phyloP scores from a whole-genome alignment of 2,888 invertebrate genomes.

The Cyclophora albipunctata region DNA sequence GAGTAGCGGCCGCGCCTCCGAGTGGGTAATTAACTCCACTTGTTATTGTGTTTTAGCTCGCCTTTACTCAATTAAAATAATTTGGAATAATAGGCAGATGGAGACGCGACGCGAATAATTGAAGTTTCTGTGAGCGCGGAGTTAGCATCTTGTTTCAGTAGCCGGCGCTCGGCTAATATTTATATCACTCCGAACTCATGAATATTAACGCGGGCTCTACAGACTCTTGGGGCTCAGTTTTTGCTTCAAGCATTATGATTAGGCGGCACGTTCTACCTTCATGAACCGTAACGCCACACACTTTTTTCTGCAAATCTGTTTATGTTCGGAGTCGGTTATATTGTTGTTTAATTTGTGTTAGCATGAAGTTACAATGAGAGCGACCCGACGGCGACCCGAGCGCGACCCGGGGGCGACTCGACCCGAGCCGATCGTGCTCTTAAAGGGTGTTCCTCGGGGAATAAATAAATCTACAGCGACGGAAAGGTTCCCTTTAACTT shows the following conservation, averaged over 20 bases:
- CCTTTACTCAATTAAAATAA: constrained; percentile 70
- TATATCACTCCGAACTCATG: constrained; percentile 57
- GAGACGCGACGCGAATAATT: constrained; percentile 60
- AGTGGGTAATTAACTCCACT: constrained; percentile 53
- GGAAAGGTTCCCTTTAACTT: constrained; percentile 19
- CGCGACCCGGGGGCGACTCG: constrained; percentile 44
- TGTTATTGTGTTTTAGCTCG: constrained; percentile 57
- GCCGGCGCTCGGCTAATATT: constrained; percentile 52
- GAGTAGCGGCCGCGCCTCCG: constrained; percentile 37
- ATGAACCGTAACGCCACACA: no score
- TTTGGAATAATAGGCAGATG: constrained; percentile 61
- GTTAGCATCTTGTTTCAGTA: constrained; percentile 70
- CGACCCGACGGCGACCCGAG: constrained; percentile 46
- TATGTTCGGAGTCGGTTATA: constrained; percentile 12
- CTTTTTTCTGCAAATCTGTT: not conserved
- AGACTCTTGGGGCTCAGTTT: constrained; percentile 38
- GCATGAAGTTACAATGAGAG: no score
- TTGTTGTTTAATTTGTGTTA: constrained; percentile 37
- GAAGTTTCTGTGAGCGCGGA: constrained; percentile 42
- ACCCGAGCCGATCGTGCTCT: constrained; percentile 54
- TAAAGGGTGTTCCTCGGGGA: constrained; percentile 51
- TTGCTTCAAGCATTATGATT: constrained; percentile 32
- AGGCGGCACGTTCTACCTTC: constrained; percentile 7
- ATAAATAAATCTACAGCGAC: constrained; percentile 49
- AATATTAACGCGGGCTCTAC: constrained; percentile 53